Conservation (phyloP, 2,113 vertebrate species). For the Parus major region DNA sequence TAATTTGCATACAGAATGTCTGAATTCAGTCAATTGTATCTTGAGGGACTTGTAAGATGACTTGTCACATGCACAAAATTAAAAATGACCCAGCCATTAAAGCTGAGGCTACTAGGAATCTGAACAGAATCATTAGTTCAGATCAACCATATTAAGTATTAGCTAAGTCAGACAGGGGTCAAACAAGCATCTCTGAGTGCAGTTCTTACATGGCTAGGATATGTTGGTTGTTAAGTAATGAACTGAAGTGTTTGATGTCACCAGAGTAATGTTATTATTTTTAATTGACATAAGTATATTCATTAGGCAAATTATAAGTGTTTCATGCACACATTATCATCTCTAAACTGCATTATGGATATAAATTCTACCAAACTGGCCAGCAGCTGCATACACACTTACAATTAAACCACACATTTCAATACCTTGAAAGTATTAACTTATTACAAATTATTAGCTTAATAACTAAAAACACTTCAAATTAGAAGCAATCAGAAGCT, state of each 20-base stretch:
- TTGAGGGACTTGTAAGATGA: neutral
- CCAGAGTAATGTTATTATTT: neutral
- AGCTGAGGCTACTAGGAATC: neutral
- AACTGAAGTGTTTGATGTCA: neutral
- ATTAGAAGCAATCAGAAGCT: neutral
- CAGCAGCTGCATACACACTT: neutral
- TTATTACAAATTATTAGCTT: neutral
- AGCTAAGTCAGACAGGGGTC: neutral
- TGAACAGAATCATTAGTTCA: neutral
- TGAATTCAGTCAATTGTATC: neutral
- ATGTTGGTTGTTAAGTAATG: neutral
- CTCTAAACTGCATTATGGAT: neutral
- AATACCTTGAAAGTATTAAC: neutral
- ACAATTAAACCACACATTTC: neutral
- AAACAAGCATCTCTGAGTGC: neutral
- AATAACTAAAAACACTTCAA: neutral
- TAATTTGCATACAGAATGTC: neutral
- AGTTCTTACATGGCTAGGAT: neutral
- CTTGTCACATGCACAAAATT: neutral
- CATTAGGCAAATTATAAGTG: neutral
- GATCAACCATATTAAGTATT: neutral
- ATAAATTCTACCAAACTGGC: neutral
- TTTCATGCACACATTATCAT: neutral
- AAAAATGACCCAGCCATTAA: neutral
- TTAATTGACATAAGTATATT: neutral